A percentile compares a stretch with the other conserved stretches of the same genome.
Evolutionary conservation across 2,888 invertebrate genomes (phyloP).

Genomic region (Macaria notata): DNA sequence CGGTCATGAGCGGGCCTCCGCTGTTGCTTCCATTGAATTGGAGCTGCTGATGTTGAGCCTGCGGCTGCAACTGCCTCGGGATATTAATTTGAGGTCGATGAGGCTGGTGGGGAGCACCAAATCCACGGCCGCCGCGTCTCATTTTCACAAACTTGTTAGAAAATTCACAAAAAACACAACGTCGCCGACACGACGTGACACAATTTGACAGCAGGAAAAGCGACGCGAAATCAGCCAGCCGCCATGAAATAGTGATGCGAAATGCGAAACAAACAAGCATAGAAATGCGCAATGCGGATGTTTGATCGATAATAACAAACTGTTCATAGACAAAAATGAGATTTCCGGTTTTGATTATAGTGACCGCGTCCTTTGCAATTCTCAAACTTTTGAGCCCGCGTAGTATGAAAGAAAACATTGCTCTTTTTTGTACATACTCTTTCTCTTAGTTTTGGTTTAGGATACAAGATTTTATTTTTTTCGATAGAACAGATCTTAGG

Average conservation of each 20-base stretch:
- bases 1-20: conserved; percentile 8
- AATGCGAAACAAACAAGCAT: background rate
- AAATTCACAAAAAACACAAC: background rate
- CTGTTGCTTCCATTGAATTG: background rate
- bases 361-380: too few relatives aligned
- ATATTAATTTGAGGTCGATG: conserved; percentile 1
- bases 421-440: too few relatives aligned
- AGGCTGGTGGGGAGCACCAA: background rate
- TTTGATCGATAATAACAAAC: too few relatives aligned
- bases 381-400: too few relatives aligned
- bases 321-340: too few relatives aligned
- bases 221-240: background rate
- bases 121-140: conserved; percentile 25
- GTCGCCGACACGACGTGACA: background rate
- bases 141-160: conserved; percentile 14
- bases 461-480: too few relatives aligned
- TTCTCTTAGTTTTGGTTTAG: too few relatives aligned
- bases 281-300: too few relatives aligned
- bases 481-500: too few relatives aligned
- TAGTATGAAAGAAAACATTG: too few relatives aligned
- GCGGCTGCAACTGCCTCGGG: conserved; percentile 14
- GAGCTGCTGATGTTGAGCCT: background rate
- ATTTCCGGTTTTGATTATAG: too few relatives aligned
- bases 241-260: conserved; percentile 1
- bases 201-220: background rate